Evolutionary conservation across 2,888 invertebrate genomes (phyloP).

Genomic region (Macrophya alboannulata): DNA sequence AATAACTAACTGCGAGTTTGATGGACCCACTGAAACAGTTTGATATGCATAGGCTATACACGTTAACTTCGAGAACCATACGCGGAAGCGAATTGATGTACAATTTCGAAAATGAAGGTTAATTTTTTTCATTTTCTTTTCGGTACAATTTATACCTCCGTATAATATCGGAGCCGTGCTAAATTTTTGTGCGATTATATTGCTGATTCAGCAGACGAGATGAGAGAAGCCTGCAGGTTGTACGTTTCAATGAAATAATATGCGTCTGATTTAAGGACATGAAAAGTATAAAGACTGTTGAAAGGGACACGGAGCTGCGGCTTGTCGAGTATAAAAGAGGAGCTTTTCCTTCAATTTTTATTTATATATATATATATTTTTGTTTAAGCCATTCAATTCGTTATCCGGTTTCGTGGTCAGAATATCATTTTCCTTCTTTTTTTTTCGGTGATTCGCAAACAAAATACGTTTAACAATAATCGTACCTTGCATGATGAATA

Average conservation of each 20-base stretch:
- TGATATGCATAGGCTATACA: background rate
- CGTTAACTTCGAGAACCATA: no score
- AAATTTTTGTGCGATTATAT: background rate
- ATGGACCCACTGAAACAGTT: background rate
- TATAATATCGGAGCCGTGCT: no score
- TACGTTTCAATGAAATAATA: background rate
- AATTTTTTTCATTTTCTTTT: no score
- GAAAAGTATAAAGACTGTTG: background rate
- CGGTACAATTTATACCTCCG: no score
- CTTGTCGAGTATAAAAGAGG: background rate
- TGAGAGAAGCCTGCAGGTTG: background rate
- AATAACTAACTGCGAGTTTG: background rate
- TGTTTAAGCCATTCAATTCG: constrained; percentile 2
- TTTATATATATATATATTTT: background rate
- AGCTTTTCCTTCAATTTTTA: no score
- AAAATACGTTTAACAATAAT: background rate
- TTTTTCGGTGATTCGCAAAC: no score
- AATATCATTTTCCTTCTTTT: background rate
- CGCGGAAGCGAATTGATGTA: no score
- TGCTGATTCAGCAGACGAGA: background rate
- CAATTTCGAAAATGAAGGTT: no score
- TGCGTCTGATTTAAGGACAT: background rate
- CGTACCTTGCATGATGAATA: background rate
- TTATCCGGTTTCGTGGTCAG: background rate
- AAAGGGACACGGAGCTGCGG: background rate